Conservation (phyloP, 2,113 vertebrate species). For the Strix aluco region DNA sequence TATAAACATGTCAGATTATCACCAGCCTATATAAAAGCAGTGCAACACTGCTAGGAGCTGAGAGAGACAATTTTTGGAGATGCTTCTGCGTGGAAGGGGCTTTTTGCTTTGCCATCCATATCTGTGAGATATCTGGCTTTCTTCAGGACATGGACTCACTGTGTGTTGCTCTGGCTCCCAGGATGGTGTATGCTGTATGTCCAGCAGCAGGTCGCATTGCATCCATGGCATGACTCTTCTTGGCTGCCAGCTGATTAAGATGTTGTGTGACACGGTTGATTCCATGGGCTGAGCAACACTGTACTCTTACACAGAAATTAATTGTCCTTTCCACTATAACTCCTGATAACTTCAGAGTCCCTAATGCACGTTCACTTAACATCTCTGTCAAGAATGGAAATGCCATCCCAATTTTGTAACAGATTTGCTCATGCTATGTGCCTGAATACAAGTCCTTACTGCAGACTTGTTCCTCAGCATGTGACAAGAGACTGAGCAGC, state of each 20-base stretch:
- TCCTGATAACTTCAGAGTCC: not conserved
- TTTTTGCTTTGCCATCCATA: not conserved
- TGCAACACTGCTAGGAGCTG: not conserved
- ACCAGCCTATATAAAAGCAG: not conserved
- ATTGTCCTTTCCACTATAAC: not conserved
- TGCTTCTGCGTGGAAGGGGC: not conserved
- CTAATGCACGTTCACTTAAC: not conserved
- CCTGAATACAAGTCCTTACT: not conserved
- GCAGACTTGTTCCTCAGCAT: not conserved
- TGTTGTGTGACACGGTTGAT: fast-evolving
- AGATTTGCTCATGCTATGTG: not conserved
- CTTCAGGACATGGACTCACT: not conserved
- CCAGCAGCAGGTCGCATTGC: not conserved
- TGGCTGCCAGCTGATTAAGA: not conserved
- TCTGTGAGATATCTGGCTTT: not conserved
- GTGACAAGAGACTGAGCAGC: not conserved
- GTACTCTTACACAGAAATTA: not conserved
- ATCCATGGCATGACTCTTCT: not conserved
- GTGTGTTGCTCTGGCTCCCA: not conserved
- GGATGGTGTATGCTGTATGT: fast-evolving
- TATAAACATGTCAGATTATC: not conserved
- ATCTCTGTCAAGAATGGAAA: not conserved
- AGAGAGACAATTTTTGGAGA: not conserved
- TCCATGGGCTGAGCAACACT: not conserved
- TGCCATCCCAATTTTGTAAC: not conserved